Evolutionary conservation across 2,113 vertebrate genomes (phyloP), one percentile per base, ranked within the genome.

Genomic region (Canis aureus): DNA sequence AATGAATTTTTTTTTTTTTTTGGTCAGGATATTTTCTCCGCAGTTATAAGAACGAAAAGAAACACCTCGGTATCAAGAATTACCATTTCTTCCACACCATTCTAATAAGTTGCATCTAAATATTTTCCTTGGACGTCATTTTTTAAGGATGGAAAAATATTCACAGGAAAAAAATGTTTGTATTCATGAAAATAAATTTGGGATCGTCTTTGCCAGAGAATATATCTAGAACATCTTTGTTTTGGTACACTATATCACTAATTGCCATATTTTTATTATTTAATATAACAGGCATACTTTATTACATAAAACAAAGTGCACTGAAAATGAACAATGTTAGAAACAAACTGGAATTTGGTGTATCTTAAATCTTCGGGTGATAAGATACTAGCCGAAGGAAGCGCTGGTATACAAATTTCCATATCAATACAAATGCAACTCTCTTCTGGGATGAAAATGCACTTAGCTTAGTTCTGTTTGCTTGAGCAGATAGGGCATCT

Each of bases 1-100:
- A 86, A 84, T 1, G 20, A 16, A 9, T 8, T 8, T 80, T 92
- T 91, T 66, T 74, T 96, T 71, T 66, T 74, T 97, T 96, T 96
- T 71, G 17, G 93, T 96, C 91, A 96, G 96, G 98, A 94, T 95
- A 97, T 97, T 97, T 96, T 98, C 94, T 98, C 89, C 94, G 85
- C 57, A 78, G 43, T 79, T 83, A 67, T 74, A 97, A 97, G 96
- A 93, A 97, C 89, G 79, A 94, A 97, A 96, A 97, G 35, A 89
- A 95, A 98, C 94, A 96, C 38, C 85, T 64, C 78, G 80, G 92
- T 96, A 96, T 57, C 80, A 96, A 96, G 92, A 95, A 96, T 90
- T 88, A 93, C 15, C 92, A 91, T 85, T 95, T 88, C 51, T 92
- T 94, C 92, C 55, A 93, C 49, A 94, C 32, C 91, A 57, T 84